Percentiles rank a stretch among this genome's conserved stretches.
These are phyloP conservation scores for Loriculus beryllinus DNA, from an alignment of 2,797 vertebrate species.

Conservation along the genomic window DNA sequence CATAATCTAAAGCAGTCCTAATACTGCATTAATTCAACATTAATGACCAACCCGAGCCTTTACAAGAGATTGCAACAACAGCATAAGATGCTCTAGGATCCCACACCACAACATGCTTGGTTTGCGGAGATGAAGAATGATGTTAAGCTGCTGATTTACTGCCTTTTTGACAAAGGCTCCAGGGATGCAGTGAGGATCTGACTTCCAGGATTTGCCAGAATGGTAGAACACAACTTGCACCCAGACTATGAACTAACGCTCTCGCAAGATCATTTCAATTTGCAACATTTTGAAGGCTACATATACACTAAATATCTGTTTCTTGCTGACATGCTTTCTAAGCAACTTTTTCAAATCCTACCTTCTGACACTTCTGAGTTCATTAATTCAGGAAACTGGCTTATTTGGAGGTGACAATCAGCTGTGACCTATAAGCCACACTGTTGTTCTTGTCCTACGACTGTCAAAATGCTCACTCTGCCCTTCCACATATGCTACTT, in stretches of 20 bases:
- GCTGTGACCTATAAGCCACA: background rate
- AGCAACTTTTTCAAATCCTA: background rate
- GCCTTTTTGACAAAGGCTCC: background rate
- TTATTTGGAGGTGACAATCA: background rate
- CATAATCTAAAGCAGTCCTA: background rate
- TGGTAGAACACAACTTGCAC: background rate
- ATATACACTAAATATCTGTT: background rate
- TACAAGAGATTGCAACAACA: background rate
- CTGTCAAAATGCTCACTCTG: background rate
- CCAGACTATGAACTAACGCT: background rate
- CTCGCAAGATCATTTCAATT: background rate
- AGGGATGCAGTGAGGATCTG: background rate
- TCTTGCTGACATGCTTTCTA: background rate
- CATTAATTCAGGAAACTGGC: background rate
- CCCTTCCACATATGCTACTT: background rate
- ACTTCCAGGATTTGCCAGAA: background rate
- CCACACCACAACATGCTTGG: fast-evolving
- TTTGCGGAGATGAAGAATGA: background rate
- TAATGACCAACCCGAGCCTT: background rate
- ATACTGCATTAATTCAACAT: background rate
- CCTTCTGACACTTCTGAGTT: background rate
- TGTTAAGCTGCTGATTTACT: background rate
- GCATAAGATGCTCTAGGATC: background rate
- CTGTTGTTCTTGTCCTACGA: background rate
- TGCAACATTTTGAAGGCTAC: background rate